Evolutionary conservation across 2,113 vertebrate species (phyloP), one percentile per base, ranked within the genome.

Genomic region (Rhipidura dahli): DNA sequence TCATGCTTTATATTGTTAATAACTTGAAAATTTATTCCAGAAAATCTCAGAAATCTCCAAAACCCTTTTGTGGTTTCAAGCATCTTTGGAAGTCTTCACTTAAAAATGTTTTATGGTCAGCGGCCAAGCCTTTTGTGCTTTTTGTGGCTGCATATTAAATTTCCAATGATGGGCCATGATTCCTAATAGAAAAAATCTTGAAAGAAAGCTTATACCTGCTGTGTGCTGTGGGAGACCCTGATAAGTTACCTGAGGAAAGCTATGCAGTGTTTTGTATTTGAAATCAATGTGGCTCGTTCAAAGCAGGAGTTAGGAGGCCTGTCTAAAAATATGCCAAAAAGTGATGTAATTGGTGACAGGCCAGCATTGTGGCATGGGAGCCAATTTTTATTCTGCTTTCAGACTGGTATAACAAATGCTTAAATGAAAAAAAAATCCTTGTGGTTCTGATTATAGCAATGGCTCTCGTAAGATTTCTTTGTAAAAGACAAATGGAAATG

Each of bases 381-480:
- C 8, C 61, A 53, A 40, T 86, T 94, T 89, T 85, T 42, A 51
- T 77, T 79, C 65, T 80, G 50, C 84, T 91, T 96, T 95, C 83
- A 75, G 37, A 78, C 10, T 78, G 56, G 28, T 68, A 7, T 66
- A 88, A 60, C 27, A 54, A 82, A 71, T 57, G 40, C 13, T 86
- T 83, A 65, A 45, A 54, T 42, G 50, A 57, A 61, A 40, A 57
- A 61, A 40, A 91, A 84, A 75, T 39, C 9, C 0, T 51, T 87
- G 30, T 0, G 1, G 35, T 78, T 90, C 71, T 90, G 47, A 70
- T 70, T 81, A 63, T 47, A 68, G 14, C 28, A 75, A 26, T 64
- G 86, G 47, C 71, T 91, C 31, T 42, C 30, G 5, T 22, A 60
- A 78, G 18, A 54, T 45, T 90, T 78, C 68, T 78, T 24, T 92